Evolutionary conservation across 2,888 invertebrate species (phyloP).

Genomic region (Eupeodes latifasciatus): DNA sequence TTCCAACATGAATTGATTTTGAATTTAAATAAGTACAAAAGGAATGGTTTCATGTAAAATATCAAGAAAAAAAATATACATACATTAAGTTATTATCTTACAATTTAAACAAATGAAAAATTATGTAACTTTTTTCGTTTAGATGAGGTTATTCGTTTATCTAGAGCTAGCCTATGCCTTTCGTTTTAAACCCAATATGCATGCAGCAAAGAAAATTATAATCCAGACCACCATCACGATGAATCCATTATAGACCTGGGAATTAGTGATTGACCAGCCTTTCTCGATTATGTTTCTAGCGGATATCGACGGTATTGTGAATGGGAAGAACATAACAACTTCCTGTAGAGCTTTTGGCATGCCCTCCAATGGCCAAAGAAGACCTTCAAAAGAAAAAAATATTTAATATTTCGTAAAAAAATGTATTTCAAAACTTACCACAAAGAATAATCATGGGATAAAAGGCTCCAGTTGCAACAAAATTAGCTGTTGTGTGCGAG

Average conservation of each 20-base stretch:
- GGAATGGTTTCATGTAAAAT: constrained; percentile 36
- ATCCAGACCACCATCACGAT: constrained; percentile 89
- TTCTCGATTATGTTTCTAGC: constrained; percentile 91
- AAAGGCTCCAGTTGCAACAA: constrained; percentile 93
- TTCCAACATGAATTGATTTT: constrained; percentile 44
- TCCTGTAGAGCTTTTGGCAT: constrained; percentile 87
- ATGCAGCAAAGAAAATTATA: constrained; percentile 85
- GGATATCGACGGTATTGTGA: constrained; percentile 91
- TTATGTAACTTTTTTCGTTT: constrained; percentile 13
- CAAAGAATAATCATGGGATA: constrained; percentile 95
- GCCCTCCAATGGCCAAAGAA: constrained; percentile 89
- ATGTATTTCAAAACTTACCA: constrained; percentile 86
- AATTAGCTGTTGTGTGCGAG: constrained; percentile 92
- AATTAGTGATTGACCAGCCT: constrained; percentile 89
- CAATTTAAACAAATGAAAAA: constrained; percentile 30
- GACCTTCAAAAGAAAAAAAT: constrained; percentile 83
- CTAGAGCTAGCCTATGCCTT: constrained; percentile 81
- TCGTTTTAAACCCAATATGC: constrained; percentile 85
- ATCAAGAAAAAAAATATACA: constrained; percentile 27
- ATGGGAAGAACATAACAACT: constrained; percentile 89
- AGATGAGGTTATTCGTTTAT: constrained; percentile 9
- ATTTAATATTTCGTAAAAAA: neutral
- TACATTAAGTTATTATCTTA: constrained; percentile 56
- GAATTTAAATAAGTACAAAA: constrained; percentile 55
- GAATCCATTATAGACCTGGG: constrained; percentile 90